Evolutionary conservation across 2,113 vertebrate genomes (phyloP), one percentile per base, ranked within the genome.

Genomic region (Asarcornis scutulata): DNA sequence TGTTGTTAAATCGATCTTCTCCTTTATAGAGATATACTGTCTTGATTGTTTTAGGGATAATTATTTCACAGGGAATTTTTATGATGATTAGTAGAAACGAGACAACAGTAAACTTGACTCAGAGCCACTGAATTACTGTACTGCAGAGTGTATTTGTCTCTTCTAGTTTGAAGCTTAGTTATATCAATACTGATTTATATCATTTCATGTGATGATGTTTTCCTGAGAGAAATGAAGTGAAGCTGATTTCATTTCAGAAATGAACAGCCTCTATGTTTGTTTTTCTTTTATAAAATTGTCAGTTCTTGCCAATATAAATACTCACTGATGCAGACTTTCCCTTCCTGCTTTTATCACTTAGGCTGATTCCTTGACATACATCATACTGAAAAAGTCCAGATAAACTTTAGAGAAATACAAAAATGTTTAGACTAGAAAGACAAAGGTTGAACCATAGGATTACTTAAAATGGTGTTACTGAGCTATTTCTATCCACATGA

Each of bases 1-100:
- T 98, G 99, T 99, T 98, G 97, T 97, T 97, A 98, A 98, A 99
- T 99, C 97, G 96, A 98, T 98, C 97, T 96, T 97, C 93, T 98
- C 96, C 94, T 98, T 98, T 97, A 96, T 96, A 98, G 97, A 97
- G 96, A 98, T 98, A 97, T 96, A 97, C 97, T 96, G 97, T 97
- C 97, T 97, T 98, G 98, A 98, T 99, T 98, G 98, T 98, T 98
- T 98, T 97, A 98, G 97, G 97, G 97, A 97, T 98, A 98, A 98
- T 98, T 98, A 96, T 94, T 98, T 98, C 96, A 95, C 92, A 86
- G 81, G 96, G 95, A 96, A 97, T 98, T 98, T 98, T 98, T 97
- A 96, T 97, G 93, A 98, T 97, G 97, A 98, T 98, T 97, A 98
- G 92, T 94, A 97, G 93, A 97, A 97, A 97, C 63, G 87, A 97